A percentile compares a stretch with the other conserved stretches of the same genome.
Conservation (phyloP, 2,113 vertebrate species). For the Nicator chloris region DNA sequence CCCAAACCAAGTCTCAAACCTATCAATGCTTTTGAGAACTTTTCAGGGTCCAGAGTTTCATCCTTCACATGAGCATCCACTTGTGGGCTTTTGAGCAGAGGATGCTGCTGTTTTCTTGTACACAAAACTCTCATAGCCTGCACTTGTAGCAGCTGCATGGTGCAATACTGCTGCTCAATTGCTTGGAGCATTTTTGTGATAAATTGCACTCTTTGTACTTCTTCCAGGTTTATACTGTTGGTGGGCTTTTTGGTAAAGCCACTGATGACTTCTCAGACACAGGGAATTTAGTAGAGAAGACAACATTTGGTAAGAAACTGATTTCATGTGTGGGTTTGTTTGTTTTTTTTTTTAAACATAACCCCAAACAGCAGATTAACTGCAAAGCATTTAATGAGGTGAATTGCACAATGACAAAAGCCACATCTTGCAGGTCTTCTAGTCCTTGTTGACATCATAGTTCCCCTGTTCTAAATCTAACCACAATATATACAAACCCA, state of each 20-base stretch:
- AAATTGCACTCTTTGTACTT: not conserved
- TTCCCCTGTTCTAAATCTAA: not conserved
- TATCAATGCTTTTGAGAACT: not conserved
- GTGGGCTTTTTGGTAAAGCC: constrained; percentile 88
- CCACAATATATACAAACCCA: not conserved
- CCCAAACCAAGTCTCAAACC: not conserved
- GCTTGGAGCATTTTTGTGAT: not conserved
- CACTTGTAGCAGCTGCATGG: not conserved
- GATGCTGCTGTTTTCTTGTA: not conserved
- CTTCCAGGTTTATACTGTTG: constrained; percentile 84
- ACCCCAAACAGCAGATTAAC: not conserved
- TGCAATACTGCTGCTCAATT: not conserved
- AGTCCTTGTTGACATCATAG: rapidly evolving
- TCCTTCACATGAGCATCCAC: rapidly evolving
- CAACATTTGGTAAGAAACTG: constrained; percentile 83
- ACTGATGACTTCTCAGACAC: constrained; percentile 85
- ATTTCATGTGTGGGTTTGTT: not conserved
- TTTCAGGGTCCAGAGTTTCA: not conserved
- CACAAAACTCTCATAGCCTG: not conserved
- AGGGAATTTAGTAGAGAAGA: constrained; percentile 85
- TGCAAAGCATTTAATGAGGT: not conserved
- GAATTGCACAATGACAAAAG: not conserved
- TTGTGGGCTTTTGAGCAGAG: not conserved
- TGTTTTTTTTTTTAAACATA: not conserved
- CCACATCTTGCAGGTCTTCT: not conserved